Conservation (phyloP, 2,113 vertebrate genomes). For the Lipotes vexillifer region DNA sequence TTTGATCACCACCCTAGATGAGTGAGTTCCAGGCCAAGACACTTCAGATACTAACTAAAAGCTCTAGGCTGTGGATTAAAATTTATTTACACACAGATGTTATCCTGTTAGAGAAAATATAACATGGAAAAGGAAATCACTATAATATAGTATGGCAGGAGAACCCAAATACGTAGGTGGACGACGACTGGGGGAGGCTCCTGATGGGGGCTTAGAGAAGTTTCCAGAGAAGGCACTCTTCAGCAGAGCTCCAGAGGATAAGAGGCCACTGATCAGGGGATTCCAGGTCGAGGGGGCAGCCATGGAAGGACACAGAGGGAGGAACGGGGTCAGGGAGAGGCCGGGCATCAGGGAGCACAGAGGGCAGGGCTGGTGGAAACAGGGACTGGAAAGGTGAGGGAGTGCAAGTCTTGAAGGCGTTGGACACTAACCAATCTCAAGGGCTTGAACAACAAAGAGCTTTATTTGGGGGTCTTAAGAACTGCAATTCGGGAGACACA, state of each 20-base stretch:
- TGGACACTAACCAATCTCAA: background rate
- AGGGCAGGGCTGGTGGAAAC: background rate
- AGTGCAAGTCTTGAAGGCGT: fast-evolving
- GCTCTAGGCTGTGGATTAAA: background rate
- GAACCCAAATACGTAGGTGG: background rate
- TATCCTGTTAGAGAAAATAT: background rate
- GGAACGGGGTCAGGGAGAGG: too few species aligned
- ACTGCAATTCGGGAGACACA: background rate
- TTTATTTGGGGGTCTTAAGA: background rate
- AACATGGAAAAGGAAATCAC: background rate
- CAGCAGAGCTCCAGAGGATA: background rate
- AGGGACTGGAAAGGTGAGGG: background rate
- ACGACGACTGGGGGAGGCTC: background rate
- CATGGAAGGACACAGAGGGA: background rate
- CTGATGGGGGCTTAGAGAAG: background rate
- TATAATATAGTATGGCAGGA: background rate
- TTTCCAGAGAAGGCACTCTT: background rate
- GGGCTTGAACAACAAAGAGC: background rate
- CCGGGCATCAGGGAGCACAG: fast-evolving
- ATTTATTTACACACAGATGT: background rate
- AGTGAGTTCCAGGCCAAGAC: background rate
- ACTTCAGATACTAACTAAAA: background rate
- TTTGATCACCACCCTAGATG: background rate
- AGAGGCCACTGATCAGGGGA: too few species aligned
- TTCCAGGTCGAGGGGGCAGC: background rate